Conservation (phyloP, 2,888 invertebrate species). For the Poecilobothrus nobilitatus region DNA sequence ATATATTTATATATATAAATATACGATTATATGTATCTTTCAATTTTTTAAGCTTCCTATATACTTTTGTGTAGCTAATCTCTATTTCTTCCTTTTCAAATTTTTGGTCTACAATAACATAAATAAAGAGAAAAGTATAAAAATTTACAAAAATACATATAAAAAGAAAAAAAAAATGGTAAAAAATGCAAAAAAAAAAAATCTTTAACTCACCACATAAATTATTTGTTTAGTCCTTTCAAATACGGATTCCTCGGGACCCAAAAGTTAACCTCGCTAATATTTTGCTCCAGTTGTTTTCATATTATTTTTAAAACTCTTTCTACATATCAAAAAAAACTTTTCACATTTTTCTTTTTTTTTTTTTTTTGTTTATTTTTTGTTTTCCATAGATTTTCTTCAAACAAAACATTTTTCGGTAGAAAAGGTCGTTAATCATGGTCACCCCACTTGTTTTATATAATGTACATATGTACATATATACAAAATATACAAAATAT, state of each 20-base stretch:
- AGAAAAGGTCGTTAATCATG: constrained; percentile 27
- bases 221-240: constrained; percentile 4
- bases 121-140: too few species aligned
- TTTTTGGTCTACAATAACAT: too few species aligned
- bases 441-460: constrained; percentile 24
- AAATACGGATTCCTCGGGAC: background rate
- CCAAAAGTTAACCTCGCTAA: background rate
- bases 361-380: background rate
- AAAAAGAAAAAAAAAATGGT: background rate
- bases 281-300: background rate
- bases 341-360: background rate
- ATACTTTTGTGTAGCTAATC: too few species aligned
- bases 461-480: background rate
- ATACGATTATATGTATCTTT: too few species aligned
- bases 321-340: too few species aligned
- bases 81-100: too few species aligned
- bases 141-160: too few species aligned
- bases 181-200: background rate
- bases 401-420: constrained; percentile 5
- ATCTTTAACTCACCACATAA: constrained; percentile 6
- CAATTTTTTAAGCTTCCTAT: too few species aligned
- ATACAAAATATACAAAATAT: too few species aligned
- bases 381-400: too few species aligned
- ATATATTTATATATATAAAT: too few species aligned
- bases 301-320: background rate